phyloP scores from a whole-genome alignment of 2,113 vertebrate genomes.

The Recurvirostra avosetta region DNA sequence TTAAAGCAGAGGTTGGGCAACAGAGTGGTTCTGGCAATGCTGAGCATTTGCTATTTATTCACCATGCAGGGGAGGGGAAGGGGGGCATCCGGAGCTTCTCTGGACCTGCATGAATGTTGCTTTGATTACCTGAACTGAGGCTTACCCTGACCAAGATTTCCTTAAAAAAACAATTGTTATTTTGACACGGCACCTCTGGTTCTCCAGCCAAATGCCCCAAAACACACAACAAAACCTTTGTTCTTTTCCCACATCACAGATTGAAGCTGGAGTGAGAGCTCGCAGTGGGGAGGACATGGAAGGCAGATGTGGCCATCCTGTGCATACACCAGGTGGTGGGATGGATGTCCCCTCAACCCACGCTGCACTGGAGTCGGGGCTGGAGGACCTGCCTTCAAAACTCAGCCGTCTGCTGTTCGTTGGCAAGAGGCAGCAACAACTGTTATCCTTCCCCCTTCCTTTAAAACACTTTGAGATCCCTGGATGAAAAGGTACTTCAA shows the following conservation, averaged over 20 bases:
- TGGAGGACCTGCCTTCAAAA: not conserved
- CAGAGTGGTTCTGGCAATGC: not conserved
- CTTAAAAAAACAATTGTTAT: not conserved
- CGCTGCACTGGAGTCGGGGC: not conserved
- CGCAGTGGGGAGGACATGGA: accelerated
- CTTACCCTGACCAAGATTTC: not conserved
- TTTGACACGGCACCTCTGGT: not conserved
- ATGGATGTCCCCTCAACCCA: too few species aligned
- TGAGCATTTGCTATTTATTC: not conserved
- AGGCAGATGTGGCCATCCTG: not conserved
- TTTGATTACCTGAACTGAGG: not conserved
- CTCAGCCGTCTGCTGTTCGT: not conserved
- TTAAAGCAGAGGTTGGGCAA: not conserved
- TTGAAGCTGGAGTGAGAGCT: not conserved
- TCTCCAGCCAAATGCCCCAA: not conserved
- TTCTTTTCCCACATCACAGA: accelerated
- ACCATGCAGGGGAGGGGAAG: not conserved
- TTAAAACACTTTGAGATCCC: not conserved
- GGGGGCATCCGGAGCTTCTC: not conserved
- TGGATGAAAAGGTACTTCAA: not conserved
- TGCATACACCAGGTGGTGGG: not conserved
- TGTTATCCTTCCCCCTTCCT: not conserved
- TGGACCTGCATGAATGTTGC: not conserved
- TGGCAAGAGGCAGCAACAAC: not conserved
- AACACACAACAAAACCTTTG: not conserved